Evolutionary conservation across 1,140 invertebrate species (phyloP), one percentile per base, ranked within the genome.

Genomic region (Brachionus paranguensis): DNA sequence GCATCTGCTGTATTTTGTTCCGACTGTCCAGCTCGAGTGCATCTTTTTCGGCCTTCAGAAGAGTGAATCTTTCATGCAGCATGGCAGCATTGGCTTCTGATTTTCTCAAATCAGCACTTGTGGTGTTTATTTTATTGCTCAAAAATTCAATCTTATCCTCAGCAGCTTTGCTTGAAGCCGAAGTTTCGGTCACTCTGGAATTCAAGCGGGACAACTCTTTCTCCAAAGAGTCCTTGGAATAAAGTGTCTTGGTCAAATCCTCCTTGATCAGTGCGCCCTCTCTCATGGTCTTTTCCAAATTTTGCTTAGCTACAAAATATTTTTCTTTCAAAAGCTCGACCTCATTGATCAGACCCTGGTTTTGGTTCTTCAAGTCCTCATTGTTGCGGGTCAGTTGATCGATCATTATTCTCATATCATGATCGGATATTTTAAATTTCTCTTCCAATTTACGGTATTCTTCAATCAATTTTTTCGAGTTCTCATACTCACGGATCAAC

Each of bases 21-120:
- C 60, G 10, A 17, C 79, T 83, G 45, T 83, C 79, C 14, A 68
- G 14, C 17, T 83, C 79, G 14, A 83, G 37, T 2, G 79, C 79
- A 45, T 83, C 79, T 29, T 68, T 65, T 43, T 83, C 79, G 5
- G 55, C 60, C 68, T 83, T 83, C 4, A 83, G 33, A 29, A 83
- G 50, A 72, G 79, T 83, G 29, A 83, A 83, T 14, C 60, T n/a
- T 24, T 83, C 79, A n/a, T 83, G 79, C 43, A 83, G 33, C 55
- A 68, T 83, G 41, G 79, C 79, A 27, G 79, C 79, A 83, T 83
- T 83, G n/a, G 79, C 79, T 27, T 83, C 79, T 20, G 79, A 83
- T 29, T 68, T 65, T 41, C 79, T 24, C 29, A 83, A 70, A 53
- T 83, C 79, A 10, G 45, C 79, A 27, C 20, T 20, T n/a, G 60